These are phyloP conservation scores for Alaudala cheleensis DNA, from an alignment of 2,113 vertebrate species.

Conservation along the genomic window DNA sequence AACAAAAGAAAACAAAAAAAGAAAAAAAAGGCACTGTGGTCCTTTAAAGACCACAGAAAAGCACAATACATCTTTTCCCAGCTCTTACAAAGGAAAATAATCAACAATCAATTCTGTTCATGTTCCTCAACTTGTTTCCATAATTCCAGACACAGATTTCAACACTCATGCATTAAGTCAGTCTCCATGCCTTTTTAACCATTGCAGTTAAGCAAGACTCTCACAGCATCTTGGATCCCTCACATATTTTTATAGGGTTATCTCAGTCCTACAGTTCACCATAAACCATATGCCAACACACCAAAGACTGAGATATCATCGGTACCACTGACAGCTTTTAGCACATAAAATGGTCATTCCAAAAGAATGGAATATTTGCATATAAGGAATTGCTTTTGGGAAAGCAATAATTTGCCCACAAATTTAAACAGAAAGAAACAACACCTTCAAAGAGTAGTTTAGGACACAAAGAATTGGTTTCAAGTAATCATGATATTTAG, in stretches of 20 bases:
- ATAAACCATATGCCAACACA: neutral
- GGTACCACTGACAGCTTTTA: neutral
- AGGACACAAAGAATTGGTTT: neutral
- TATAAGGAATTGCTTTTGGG: neutral
- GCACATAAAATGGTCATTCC: neutral
- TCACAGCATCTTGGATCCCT: neutral
- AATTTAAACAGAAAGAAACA: neutral
- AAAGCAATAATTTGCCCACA: neutral
- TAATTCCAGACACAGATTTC: slow-evolving; percentile 1
- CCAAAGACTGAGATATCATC: neutral
- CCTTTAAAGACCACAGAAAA: neutral
- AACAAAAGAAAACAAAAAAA: neutral
- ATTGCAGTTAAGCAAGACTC: neutral
- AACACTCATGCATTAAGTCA: neutral
- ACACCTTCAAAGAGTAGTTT: neutral
- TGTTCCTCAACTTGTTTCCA: slow-evolving; percentile 2
- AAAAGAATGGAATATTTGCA: neutral
- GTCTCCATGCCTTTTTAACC: neutral
- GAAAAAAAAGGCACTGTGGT: neutral
- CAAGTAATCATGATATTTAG: neutral
- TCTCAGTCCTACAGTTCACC: neutral
- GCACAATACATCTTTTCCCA: neutral
- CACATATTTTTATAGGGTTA: neutral
- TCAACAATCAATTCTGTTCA: neutral
- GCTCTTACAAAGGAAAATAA: neutral